Conservation (phyloP, 2,888 invertebrate genomes). For the Saturnia pavonia region DNA sequence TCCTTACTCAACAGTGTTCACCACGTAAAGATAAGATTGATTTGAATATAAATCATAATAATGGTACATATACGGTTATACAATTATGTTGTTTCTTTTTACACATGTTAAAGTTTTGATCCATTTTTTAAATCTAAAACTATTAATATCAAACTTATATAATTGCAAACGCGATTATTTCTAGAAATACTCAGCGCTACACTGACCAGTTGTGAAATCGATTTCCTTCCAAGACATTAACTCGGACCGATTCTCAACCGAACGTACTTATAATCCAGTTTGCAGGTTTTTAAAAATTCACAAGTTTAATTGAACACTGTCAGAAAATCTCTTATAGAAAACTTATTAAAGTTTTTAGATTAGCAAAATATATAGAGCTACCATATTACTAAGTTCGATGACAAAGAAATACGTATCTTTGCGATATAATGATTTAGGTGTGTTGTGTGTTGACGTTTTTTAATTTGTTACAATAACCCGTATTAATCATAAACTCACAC, state of each 20-base stretch:
- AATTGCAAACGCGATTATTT: neutral
- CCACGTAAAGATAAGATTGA: no score
- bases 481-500: neutral
- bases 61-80: no score
- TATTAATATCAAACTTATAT: no score
- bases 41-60: no score
- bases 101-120: no score
- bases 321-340: neutral
- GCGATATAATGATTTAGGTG: neutral
- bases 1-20: no score
- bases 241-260: neutral
- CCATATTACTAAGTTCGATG: neutral
- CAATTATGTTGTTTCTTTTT: no score
- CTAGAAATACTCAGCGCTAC: neutral
- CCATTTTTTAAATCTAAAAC: no score
- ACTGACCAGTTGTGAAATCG: neutral
- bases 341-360: slow-evolving; percentile 7
- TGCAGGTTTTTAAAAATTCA: slow-evolving; percentile 2
- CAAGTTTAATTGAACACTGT: slow-evolving; percentile 6
- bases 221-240: neutral
- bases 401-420: neutral
- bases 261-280: neutral
- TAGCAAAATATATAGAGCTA: neutral
- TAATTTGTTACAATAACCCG: neutral
- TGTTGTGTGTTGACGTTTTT: no score